Conservation (phyloP, 2,113 vertebrate genomes). For the Cacatua alba region DNA sequence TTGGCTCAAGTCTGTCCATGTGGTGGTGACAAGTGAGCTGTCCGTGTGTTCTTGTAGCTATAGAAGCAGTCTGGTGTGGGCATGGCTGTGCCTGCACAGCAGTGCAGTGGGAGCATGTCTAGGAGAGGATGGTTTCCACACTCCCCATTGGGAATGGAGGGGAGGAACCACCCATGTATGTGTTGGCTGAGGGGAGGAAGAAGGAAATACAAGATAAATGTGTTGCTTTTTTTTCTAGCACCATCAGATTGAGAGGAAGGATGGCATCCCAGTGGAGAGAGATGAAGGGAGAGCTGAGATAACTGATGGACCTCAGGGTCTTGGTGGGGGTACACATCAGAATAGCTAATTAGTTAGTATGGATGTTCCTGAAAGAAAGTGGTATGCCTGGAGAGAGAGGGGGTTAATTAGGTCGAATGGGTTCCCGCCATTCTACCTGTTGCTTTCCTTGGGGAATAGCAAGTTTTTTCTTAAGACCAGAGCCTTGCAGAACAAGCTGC, state of each 20-base stretch:
- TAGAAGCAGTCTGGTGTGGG: neutral
- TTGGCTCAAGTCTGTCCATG: neutral
- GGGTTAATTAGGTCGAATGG: neutral
- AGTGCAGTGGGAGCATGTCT: rapidly evolving
- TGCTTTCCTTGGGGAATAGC: neutral
- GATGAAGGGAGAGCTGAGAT: neutral
- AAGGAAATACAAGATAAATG: neutral
- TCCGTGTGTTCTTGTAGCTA: neutral
- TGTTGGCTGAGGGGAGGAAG: neutral
- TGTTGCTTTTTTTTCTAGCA: neutral
- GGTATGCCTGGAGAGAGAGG: neutral
- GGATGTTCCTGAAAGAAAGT: neutral
- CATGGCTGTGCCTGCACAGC: neutral
- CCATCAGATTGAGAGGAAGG: neutral
- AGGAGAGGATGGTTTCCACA: neutral
- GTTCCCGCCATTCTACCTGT: neutral
- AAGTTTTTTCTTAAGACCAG: neutral
- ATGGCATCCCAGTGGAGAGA: neutral
- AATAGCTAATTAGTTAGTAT: neutral
- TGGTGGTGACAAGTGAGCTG: neutral
- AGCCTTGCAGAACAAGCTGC: neutral
- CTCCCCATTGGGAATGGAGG: neutral
- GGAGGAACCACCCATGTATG: neutral
- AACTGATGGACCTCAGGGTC: neutral
- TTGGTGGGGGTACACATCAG: neutral